Conservation (phyloP, 2,113 vertebrate species). For the Pungitius pungitius region DNA sequence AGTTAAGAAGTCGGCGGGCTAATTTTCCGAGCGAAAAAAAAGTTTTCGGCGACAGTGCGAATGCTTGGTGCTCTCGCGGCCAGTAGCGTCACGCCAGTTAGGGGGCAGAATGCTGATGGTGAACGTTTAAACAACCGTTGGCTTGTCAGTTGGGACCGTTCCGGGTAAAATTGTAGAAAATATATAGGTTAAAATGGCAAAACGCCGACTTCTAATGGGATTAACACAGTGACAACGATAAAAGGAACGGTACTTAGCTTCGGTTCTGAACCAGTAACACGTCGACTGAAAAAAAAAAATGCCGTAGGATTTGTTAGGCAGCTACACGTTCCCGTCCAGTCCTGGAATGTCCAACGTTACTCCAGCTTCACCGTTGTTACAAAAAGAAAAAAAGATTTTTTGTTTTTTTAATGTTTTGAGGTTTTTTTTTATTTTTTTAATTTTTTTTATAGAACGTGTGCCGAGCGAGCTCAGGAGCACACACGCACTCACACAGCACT, state of each 20-base stretch:
- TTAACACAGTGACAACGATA: constrained; percentile 33
- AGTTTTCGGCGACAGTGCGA: constrained; percentile 9
- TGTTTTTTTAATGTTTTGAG: constrained; percentile 75
- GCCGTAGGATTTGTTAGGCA: constrained; percentile 35
- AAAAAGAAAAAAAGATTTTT: constrained; percentile 75
- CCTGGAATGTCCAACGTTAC: constrained; percentile 52
- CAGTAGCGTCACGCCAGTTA: constrained; percentile 32
- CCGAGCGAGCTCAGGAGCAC: constrained; percentile 81
- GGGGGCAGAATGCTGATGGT: constrained; percentile 22
- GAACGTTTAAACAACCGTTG: constrained; percentile 33
- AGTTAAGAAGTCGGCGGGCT: constrained; percentile 3
- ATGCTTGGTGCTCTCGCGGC: constrained; percentile 11
- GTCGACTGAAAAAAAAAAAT: constrained; percentile 49
- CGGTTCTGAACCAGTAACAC: constrained; percentile 47
- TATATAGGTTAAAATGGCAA: constrained; percentile 24
- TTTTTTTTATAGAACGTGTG: constrained; percentile 80
- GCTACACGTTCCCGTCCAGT: constrained; percentile 66
- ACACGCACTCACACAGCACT: constrained; percentile 80
- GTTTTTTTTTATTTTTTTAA: constrained; percentile 77
- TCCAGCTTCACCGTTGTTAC: constrained; percentile 78
- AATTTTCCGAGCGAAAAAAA: constrained; percentile 25
- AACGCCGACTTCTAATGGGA: constrained; percentile 2
- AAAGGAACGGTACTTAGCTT: constrained; percentile 46
- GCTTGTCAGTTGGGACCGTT: constrained; percentile 31
- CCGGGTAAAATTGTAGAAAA: constrained; percentile 7